Evolutionary conservation across 2,888 invertebrate genomes (phyloP), one percentile per base, ranked within the genome.

Genomic region (Hartigia nigra): DNA sequence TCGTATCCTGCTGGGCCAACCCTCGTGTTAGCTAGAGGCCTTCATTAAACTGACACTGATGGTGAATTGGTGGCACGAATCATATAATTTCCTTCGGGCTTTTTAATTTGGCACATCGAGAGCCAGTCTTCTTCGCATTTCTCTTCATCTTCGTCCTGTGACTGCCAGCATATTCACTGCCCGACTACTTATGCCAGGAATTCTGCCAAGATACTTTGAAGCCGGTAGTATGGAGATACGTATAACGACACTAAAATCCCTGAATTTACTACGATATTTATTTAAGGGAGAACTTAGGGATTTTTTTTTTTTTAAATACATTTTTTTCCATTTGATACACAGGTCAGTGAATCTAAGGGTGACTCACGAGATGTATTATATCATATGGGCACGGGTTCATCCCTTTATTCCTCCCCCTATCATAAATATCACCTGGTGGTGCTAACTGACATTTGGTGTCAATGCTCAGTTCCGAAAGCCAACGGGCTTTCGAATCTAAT

Each of bases 1-100:
- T 77, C 83, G 82, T 82, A 82, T 84, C 88, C 88, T 86, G 88
- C 87, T 86, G 88, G 77, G 88, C 82, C 84, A 83, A 81, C 82
- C 83, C 82, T 86, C 85, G 84, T 81, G 84, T 86, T 85, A 85
- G 84, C 85, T 85, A 84, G 86, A 86, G 87, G 84, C 86, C 86
- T 86, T 86, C 86, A 87, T 87, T 87, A 87, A 86, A 87, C 86
- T 86, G 87, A 87, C 87, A 87, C 86, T 83, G 86, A 86, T 87
- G 85, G 86, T 82, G 85, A 84, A 87, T 87, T 82, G 86, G 84
- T 86, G 87, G 85, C 84, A 85, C 86, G 86, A 87, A 87, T 87
- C 87, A 84, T 87, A 87, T 86, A 86, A 86, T 87, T 86, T 83
- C 83, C 78, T 76, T 79, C 76, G 77, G 84, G 82, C 82, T 84